Percentiles rank a stretch among this genome's conserved stretches.
Conservation (phyloP, 1,140 invertebrate genomes). For the Meloidogyne exigua region DNA sequence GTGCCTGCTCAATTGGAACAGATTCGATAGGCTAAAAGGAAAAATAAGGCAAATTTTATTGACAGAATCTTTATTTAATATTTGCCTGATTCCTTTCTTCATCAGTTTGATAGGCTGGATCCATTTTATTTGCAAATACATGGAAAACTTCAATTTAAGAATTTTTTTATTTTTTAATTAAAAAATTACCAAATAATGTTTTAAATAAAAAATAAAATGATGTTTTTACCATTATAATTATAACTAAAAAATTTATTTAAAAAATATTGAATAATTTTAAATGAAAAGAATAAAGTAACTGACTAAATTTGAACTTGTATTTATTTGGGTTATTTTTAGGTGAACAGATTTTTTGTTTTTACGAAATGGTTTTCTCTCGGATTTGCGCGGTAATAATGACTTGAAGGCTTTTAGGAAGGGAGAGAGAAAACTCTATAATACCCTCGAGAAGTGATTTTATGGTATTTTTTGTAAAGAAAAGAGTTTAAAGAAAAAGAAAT, state of each 20-base stretch:
- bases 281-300: neutral
- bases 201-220: neutral
- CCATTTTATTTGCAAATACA: neutral
- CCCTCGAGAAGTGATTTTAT: neutral
- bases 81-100: neutral
- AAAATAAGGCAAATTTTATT: neutral
- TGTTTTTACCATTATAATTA: neutral
- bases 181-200: conserved; percentile 7
- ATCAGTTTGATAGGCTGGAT: neutral
- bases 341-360: neutral
- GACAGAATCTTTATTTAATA: neutral
- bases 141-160: neutral
- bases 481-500: neutral
- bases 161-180: neutral
- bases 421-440: neutral
- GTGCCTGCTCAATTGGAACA: conserved; percentile 20
- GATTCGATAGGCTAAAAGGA: conserved; percentile 10
- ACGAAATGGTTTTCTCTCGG: neutral
- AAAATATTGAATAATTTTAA: neutral
- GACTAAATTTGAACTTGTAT: neutral
- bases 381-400: neutral
- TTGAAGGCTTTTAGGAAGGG: neutral
- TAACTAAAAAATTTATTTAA: neutral
- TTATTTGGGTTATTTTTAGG: neutral
- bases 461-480: neutral